Evolutionary conservation across 1,140 invertebrate species (phyloP).

Genomic region (Gonioctena quinquepunctata): DNA sequence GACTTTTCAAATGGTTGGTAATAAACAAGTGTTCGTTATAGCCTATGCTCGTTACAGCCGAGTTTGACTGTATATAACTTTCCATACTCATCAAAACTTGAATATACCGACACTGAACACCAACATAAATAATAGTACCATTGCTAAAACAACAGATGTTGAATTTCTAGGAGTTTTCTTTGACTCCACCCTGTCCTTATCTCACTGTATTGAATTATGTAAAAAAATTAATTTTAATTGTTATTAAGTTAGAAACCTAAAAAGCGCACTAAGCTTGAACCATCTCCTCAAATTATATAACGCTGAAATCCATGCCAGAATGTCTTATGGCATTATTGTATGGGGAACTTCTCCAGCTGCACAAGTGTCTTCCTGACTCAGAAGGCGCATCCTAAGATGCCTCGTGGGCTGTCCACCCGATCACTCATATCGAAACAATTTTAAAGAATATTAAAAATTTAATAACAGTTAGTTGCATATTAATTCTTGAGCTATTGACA

Average conservation of each 20-base stretch:
- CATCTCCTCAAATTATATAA: background rate
- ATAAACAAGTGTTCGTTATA: too few species aligned
- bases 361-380: background rate
- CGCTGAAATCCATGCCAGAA: background rate
- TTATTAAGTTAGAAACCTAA: background rate
- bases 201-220: conserved; percentile 1
- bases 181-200: background rate
- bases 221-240: background rate
- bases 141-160: background rate
- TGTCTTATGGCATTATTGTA: background rate
- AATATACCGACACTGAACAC: too few species aligned
- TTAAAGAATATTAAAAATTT: background rate
- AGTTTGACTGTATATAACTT: too few species aligned
- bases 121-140: too few species aligned
- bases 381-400: background rate
- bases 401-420: too few species aligned
- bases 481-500: too few species aligned
- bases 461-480: too few species aligned
- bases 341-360: background rate
- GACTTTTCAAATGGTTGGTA: too few species aligned
- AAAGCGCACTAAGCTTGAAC: background rate
- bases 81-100: too few species aligned
- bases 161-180: background rate
- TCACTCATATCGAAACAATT: background rate
- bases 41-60: too few species aligned